These are phyloP conservation scores for Volucella inflata DNA, from an alignment of 2,888 invertebrate species.

Conservation along the genomic window DNA sequence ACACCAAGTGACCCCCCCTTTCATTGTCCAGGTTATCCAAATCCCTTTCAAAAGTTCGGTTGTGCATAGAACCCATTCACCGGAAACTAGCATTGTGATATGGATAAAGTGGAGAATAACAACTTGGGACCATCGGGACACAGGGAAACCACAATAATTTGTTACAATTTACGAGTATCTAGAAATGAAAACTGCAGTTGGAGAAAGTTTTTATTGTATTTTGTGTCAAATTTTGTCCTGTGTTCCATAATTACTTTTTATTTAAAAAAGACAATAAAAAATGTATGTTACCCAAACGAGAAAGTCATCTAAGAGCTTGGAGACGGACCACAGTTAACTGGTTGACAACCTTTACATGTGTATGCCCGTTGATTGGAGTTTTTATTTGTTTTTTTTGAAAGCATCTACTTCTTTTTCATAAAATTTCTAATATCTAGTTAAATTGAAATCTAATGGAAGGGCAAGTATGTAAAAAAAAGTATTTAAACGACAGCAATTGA, in stretches of 20 bases:
- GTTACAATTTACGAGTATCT: constrained; percentile 63
- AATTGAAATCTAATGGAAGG: too few species aligned
- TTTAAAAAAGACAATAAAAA: not conserved
- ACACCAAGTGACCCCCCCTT: constrained; percentile 45
- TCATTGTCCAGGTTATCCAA: constrained; percentile 49
- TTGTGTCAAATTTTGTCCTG: constrained; percentile 31
- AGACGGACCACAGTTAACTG: too few species aligned
- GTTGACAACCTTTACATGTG: too few species aligned
- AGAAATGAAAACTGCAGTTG: constrained; percentile 37
- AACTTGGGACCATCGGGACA: constrained; percentile 3
- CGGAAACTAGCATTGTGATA: not conserved
- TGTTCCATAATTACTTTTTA: constrained; percentile 24
- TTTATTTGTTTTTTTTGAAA: too few species aligned
- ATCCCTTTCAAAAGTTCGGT: constrained; percentile 52
- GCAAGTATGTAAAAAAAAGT: too few species aligned
- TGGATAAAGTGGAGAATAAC: not conserved
- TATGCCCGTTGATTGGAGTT: too few species aligned
- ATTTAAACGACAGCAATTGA: too few species aligned
- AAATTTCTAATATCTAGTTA: too few species aligned
- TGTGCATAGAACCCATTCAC: constrained; percentile 34
- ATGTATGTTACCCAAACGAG: not conserved
- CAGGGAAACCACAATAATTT: constrained; percentile 59
- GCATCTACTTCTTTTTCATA: too few species aligned
- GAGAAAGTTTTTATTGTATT: constrained; percentile 55
- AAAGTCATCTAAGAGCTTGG: not conserved